A percentile compares a stretch with the other conserved stretches of the same genome.
phyloP scores from a whole-genome alignment of 2,113 vertebrate species.

The Eptesicus fuscus region DNA sequence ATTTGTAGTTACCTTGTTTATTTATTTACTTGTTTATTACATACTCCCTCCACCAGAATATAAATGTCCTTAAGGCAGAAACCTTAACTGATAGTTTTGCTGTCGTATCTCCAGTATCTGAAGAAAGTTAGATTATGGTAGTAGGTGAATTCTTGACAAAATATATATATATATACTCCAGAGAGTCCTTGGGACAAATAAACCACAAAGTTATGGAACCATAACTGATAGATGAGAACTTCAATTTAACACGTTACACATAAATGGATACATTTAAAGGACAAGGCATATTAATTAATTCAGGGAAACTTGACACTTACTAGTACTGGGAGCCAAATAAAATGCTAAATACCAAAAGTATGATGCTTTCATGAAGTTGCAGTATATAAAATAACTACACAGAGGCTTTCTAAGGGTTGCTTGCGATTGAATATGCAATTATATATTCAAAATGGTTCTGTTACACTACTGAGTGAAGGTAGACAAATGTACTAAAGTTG shows the following conservation, averaged over 20 bases:
- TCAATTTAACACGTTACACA: background rate
- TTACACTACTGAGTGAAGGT: background rate
- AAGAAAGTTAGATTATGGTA: background rate
- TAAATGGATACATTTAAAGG: background rate
- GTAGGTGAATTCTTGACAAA: background rate
- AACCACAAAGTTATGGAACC: background rate
- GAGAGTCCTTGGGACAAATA: background rate
- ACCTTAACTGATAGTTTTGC: background rate
- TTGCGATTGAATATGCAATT: background rate
- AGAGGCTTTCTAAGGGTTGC: background rate
- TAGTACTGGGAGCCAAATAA: background rate
- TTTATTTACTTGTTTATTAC: background rate
- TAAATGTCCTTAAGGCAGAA: background rate
- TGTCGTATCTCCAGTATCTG: background rate
- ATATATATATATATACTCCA: background rate
- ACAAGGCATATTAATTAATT: background rate
- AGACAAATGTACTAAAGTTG: background rate
- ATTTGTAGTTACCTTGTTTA: background rate
- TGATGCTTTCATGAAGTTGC: background rate
- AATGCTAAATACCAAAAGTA: background rate
- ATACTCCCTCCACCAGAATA: background rate
- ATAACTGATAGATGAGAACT: background rate
- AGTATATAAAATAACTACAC: background rate
- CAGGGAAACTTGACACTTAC: background rate
- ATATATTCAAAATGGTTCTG: background rate